phyloP scores from a whole-genome alignment of 2,888 invertebrate species.

The Morpho achilles region DNA sequence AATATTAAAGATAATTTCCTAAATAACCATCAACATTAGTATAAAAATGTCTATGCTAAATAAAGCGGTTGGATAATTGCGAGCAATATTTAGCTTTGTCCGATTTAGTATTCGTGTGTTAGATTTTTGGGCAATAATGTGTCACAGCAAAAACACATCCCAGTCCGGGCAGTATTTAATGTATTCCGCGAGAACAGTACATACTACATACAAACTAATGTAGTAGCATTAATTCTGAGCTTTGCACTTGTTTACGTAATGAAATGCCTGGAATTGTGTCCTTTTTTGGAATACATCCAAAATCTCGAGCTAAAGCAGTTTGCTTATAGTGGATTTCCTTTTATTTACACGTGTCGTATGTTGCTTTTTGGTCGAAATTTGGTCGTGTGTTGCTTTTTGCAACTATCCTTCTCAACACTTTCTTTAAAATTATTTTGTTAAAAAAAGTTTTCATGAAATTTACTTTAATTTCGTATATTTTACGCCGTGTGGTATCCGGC shows the following conservation, averaged over 20 bases:
- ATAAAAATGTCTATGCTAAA: no score
- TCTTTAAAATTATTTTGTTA: slow-evolving; percentile 8
- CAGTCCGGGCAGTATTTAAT: not conserved
- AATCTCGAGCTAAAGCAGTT: slow-evolving; percentile 21
- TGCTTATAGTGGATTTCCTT: slow-evolving; percentile 16
- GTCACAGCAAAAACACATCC: no score
- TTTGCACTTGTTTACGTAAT: slow-evolving; percentile 21
- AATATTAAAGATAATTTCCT: no score
- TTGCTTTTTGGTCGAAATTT: slow-evolving; percentile 1
- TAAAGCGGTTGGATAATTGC: no score
- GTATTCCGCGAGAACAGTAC: slow-evolving; percentile 1
- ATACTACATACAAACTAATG: not conserved
- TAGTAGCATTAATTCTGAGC: slow-evolving; percentile 21
- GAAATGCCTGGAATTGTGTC: slow-evolving; percentile 21
- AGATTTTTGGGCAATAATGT: no score
- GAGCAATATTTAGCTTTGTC: no score
- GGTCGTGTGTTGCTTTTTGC: not conserved
- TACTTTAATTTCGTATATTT: no score
- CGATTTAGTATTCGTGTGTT: no score
- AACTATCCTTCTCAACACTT: slow-evolving; percentile 17
- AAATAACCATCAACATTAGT: no score
- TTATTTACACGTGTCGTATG: slow-evolving; percentile 12
- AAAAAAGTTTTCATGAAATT: no score
- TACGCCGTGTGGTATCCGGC: no score
- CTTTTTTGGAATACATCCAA: slow-evolving; percentile 28